These are phyloP conservation scores for Leptodactylus fuscus DNA, from an alignment of 2,113 vertebrate genomes.

Conservation along the genomic window DNA sequence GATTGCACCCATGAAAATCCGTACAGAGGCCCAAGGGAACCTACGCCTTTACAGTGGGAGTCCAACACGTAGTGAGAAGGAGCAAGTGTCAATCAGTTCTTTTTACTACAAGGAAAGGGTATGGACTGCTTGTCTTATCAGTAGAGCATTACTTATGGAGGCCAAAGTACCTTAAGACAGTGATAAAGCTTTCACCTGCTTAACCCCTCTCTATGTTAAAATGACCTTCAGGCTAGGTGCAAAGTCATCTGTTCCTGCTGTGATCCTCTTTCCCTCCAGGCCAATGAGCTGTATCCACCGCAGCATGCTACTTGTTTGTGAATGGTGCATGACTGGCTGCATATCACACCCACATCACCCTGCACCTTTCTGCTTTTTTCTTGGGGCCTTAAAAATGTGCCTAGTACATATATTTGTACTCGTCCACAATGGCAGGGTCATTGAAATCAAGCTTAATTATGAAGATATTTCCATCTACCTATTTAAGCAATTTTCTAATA, in stretches of 20 bases:
- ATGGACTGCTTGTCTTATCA: slow-evolving; percentile 63
- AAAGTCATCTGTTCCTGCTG: background rate
- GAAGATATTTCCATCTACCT: too few species aligned
- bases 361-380: background rate
- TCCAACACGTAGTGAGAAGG: slow-evolving; percentile 93
- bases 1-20: slow-evolving; percentile 96
- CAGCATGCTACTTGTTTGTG: background rate
- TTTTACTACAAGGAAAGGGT: slow-evolving; percentile 99
- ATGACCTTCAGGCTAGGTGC: background rate
- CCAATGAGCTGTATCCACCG: background rate
- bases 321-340: slow-evolving; percentile 7
- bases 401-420: background rate
- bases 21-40: slow-evolving; percentile 89
- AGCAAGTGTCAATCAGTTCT: slow-evolving; percentile 96
- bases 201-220: background rate
- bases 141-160: background rate
- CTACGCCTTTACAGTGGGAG: slow-evolving; percentile 93
- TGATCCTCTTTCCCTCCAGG: background rate
- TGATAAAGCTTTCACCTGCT: background rate
- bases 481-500: too few species aligned
- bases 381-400: background rate
- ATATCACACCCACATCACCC: background rate
- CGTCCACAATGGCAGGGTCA: background rate
- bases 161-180: background rate
- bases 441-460: too few species aligned